phyloP scores from a whole-genome alignment of 1,140 invertebrate species.

The Sminthurinus signatus region DNA sequence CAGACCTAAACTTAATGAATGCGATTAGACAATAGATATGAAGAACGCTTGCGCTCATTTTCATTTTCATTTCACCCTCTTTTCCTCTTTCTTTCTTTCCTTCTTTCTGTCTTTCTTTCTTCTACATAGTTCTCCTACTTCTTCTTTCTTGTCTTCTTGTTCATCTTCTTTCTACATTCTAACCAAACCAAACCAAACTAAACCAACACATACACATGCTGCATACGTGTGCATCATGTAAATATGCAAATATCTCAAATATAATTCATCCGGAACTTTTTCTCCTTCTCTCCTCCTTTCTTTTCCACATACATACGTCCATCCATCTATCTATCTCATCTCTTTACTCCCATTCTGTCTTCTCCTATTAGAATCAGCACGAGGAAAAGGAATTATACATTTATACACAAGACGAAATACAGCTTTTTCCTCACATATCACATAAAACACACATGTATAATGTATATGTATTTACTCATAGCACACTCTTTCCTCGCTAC shows the following conservation, averaged over 20 bases:
- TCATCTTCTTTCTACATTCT: no score
- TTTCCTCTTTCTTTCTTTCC: no score
- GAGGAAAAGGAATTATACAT: no score
- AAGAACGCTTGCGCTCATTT: slow-evolving; percentile 38
- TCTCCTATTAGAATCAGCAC: neutral
- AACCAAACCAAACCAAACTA: no score
- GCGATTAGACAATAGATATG: slow-evolving; percentile 41
- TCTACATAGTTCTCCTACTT: no score
- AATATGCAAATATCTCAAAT: slow-evolving; percentile 20
- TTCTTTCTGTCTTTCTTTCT: no score
- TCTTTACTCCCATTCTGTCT: neutral
- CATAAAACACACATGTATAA: slow-evolving; percentile 14
- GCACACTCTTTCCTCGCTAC: neutral
- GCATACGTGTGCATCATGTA: slow-evolving; percentile 20
- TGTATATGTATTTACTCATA: neutral
- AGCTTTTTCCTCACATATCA: slow-evolving; percentile 2
- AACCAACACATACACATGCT: slow-evolving; percentile 22
- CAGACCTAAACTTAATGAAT: slow-evolving; percentile 41
- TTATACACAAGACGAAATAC: no score
- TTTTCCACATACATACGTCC: neutral
- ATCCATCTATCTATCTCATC: neutral
- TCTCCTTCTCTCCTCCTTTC: slow-evolving; percentile 1
- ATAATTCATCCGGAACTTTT: slow-evolving; percentile 15
- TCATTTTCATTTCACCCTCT: slow-evolving; percentile 13
- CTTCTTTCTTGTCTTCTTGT: no score